Evolutionary conservation across 53 echinoderm and acorn worm genomes (phyloP).

Genomic region (Holothuria scabra): DNA sequence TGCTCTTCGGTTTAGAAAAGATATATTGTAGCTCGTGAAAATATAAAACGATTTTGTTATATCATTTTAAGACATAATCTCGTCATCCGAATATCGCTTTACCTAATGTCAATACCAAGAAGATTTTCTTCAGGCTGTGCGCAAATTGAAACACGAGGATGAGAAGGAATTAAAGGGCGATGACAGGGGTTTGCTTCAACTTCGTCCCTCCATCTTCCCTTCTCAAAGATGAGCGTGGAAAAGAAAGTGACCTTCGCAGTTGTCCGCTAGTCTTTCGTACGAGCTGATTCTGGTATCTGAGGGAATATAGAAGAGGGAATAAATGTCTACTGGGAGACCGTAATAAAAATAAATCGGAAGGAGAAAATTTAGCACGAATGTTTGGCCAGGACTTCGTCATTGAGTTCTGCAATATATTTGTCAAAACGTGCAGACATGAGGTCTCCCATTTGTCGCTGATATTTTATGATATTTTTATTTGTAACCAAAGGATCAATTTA

Average conservation of each 20-base stretch:
- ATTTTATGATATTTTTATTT: too few relatives aligned
- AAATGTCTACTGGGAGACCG: too few relatives aligned
- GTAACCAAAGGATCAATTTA: too few relatives aligned
- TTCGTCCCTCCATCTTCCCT: background rate
- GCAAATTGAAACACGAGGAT: background rate
- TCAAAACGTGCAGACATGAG: too few relatives aligned
- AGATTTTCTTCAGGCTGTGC: conserved; percentile 1
- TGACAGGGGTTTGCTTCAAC: conserved; percentile 28
- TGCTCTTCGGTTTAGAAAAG: background rate
- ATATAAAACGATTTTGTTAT: conserved; percentile 14
- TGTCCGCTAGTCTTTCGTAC: too few relatives aligned
- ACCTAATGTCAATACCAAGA: conserved; percentile 16
- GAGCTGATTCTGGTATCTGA: too few relatives aligned
- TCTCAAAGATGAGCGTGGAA: background rate
- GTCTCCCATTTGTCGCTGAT: too few relatives aligned
- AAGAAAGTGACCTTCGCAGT: background rate
- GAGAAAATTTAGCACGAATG: too few relatives aligned
- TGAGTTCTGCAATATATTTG: too few relatives aligned
- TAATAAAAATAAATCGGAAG: too few relatives aligned
- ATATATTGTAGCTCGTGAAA: background rate
- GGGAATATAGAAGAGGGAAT: too few relatives aligned
- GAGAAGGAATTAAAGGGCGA: conserved; percentile 29
- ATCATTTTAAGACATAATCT: conserved; percentile 20
- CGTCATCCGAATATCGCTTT: background rate
- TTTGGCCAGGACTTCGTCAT: too few relatives aligned